Conservation (phyloP, 2,797 vertebrate genomes). For the Phrynocephalus forsythii region DNA sequence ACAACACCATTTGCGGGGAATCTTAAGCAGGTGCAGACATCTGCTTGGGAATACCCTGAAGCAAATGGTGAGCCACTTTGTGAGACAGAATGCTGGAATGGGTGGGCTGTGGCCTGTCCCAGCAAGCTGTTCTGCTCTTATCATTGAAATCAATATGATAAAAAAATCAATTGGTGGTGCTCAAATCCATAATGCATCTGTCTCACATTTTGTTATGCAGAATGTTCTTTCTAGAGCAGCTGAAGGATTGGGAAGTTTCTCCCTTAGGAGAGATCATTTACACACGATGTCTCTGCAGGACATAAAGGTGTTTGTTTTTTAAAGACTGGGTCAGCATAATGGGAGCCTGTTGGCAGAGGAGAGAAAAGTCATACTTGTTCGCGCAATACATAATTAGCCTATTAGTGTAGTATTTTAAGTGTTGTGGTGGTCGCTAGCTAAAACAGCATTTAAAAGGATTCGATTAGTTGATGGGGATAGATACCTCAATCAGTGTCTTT, state of each 20-base stretch:
- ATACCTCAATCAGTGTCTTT: not conserved
- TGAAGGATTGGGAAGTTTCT: not conserved
- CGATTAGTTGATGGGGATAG: not conserved
- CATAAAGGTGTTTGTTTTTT: not conserved
- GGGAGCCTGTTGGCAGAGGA: not conserved
- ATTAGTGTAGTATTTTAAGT: not conserved
- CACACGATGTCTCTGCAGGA: not conserved
- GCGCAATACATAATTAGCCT: not conserved
- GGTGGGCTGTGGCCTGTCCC: too few species aligned
- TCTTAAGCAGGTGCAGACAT: too few species aligned
- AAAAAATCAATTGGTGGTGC: constrained; percentile 10
- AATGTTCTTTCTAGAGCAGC: not conserved
- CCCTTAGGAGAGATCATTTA: not conserved
- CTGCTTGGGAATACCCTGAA: too few species aligned
- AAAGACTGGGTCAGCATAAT: not conserved
- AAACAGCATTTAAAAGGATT: not conserved
- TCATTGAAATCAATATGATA: not conserved
- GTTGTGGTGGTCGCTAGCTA: not conserved
- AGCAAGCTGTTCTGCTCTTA: too few species aligned
- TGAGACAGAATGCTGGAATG: too few species aligned
- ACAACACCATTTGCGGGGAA: too few species aligned
- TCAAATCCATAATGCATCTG: not conserved
- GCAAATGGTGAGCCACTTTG: too few species aligned
- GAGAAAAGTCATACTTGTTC: not conserved
- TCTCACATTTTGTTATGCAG: not conserved